phyloP scores from a whole-genome alignment of 2,797 vertebrate genomes.

The Tapirus indicus region DNA sequence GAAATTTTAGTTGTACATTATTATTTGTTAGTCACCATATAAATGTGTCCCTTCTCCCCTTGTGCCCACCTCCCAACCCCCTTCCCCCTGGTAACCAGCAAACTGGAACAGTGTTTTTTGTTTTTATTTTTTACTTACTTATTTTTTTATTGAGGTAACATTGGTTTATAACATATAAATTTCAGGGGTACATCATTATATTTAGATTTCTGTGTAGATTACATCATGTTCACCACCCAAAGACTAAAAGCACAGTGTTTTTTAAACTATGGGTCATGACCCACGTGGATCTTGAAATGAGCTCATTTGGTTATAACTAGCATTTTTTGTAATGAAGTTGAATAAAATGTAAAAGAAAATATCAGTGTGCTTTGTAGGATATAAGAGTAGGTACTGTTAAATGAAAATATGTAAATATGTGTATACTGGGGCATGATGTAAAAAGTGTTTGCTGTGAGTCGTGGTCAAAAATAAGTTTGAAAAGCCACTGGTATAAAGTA shows the following conservation, averaged over 20 bases:
- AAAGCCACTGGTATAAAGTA: background rate
- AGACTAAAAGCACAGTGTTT: background rate
- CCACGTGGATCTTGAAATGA: background rate
- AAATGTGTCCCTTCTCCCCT: no score
- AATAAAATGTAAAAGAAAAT: background rate
- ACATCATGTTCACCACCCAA: no score
- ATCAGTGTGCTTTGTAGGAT: background rate
- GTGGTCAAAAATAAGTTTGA: background rate
- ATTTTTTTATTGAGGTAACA: no score
- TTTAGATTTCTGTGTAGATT: no score
- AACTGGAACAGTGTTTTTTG: background rate
- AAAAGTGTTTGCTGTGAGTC: background rate
- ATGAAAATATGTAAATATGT: background rate
- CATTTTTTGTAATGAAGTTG: background rate
- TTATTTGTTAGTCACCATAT: no score
- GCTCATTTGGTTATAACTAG: background rate
- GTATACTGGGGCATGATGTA: background rate
- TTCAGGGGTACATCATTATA: no score
- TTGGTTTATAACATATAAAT: no score
- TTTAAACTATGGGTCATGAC: background rate
- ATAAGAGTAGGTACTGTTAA: background rate
- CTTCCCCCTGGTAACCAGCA: no score
- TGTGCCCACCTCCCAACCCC: no score
- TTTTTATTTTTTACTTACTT: no score
- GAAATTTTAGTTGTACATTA: no score